These are phyloP conservation scores for Mesoclemmys tuberculata DNA, from an alignment of 2,113 vertebrate genomes.

Conservation along the genomic window DNA sequence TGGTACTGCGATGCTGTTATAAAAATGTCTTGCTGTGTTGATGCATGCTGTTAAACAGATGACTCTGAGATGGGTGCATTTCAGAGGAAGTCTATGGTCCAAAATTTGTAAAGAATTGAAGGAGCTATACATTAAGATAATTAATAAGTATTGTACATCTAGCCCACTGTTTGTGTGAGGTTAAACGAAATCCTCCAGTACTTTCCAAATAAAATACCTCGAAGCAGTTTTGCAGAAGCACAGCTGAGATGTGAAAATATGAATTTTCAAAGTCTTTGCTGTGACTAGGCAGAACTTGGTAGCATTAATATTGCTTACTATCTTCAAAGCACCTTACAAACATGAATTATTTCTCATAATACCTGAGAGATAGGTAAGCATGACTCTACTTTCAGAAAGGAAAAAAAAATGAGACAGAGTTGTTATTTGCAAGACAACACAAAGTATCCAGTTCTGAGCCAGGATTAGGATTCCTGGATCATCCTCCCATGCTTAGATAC, in stretches of 20 bases:
- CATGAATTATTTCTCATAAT: background rate
- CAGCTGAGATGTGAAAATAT: background rate
- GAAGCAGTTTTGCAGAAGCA: background rate
- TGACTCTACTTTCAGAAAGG: background rate
- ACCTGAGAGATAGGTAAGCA: background rate
- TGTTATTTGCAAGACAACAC: background rate
- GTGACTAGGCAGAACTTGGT: background rate
- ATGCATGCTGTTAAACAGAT: too few species aligned
- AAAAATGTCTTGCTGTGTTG: too few species aligned
- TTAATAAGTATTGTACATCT: too few species aligned
- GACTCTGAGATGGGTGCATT: too few species aligned
- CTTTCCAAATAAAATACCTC: too few species aligned
- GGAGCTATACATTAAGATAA: too few species aligned
- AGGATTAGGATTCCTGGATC: slow-evolving; percentile 13
- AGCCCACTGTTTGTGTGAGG: too few species aligned
- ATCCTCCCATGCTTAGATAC: background rate
- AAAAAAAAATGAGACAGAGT: background rate
- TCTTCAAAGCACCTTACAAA: background rate
- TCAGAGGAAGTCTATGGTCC: too few species aligned
- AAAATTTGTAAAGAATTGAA: too few species aligned
- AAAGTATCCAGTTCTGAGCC: slow-evolving; percentile 3
- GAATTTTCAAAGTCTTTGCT: background rate
- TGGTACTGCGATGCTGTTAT: too few species aligned
- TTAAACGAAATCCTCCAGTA: too few species aligned
- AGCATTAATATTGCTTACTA: background rate